Base-by-base conservation (phyloP, 2,888 invertebrate species). In the Syritta pipiens region DNA sequence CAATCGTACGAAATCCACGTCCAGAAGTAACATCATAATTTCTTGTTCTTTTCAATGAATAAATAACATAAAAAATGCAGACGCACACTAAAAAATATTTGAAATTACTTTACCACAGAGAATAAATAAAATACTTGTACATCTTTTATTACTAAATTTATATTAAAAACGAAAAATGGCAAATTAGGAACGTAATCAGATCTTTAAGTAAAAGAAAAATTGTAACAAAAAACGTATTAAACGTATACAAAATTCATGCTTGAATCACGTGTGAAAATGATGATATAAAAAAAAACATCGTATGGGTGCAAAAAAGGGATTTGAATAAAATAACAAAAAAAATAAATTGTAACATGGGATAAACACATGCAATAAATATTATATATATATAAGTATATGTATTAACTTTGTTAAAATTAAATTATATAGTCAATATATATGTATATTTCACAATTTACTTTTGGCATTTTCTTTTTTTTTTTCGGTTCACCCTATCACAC, bases 161-260 rank as follows among this genome's bases (percentile, higher is more conserved):
- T 22, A n/a, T 24, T 30, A 2, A 24, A 44, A 44, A 35, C 20
- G 6, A 51, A 12, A 55, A 37, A 62, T 22, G 26, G 42, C 20
- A 55, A 42, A 53, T 48, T 71, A 71, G 71, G 53, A 55, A 17
- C 72, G 71, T 72, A 77, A 77, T 77, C 72, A 77, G 72, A 77
- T 77, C 72, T 77, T 77, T 60, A 42, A 63, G 40, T 30, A 57
- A 49, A 69, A 30, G 35, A 35, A 55, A 26, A 28, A 20, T n/a
- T n/a, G n/a, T 30, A 28, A 46, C 19, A 24, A 17, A 35, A 37
- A 14, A 44, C 12, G 7, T 48, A 44, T 32, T 4, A 44, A 19
- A 46, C 4, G 10, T 42, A 62, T 6, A 10, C 17, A 67, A 68
- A 32, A 35, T 55, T 12, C 77, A 77, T 60, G 65, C 72, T 59